Conservation (phyloP, 2,888 invertebrate species). For the Torymus auratus region DNA sequence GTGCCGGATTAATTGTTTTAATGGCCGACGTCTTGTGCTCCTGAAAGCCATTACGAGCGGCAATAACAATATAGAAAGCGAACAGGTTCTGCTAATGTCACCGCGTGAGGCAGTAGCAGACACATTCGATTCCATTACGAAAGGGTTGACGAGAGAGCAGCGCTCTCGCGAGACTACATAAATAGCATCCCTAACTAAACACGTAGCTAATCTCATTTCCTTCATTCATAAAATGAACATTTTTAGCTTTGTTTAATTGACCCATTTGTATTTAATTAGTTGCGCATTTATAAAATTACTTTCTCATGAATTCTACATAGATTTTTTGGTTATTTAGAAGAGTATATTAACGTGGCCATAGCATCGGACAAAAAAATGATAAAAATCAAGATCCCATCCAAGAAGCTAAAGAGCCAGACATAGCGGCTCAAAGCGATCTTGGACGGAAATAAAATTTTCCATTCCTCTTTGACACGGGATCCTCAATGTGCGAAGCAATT, state of each 20-base stretch:
- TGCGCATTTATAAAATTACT: too few relatives aligned
- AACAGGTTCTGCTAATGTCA: slow-evolving; percentile 71
- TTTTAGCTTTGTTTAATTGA: too few relatives aligned
- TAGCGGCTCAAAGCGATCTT: too few relatives aligned
- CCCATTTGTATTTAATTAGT: too few relatives aligned
- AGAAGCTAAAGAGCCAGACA: too few relatives aligned
- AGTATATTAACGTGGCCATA: too few relatives aligned
- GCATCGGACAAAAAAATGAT: too few relatives aligned
- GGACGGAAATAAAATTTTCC: slow-evolving; percentile 32
- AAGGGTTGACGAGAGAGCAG: slow-evolving; percentile 69
- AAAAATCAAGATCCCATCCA: too few relatives aligned
- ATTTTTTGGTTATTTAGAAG: too few relatives aligned
- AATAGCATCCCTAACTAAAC: slow-evolving; percentile 62
- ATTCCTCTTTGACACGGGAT: not conserved
- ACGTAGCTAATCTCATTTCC: not conserved
- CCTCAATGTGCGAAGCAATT: slow-evolving; percentile 35
- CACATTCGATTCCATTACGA: slow-evolving; percentile 72
- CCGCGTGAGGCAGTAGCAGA: slow-evolving; percentile 72
- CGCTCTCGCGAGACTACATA: slow-evolving; percentile 62
- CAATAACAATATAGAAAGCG: slow-evolving; percentile 68
- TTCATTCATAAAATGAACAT: too few relatives aligned
- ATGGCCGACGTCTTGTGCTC: slow-evolving; percentile 56
- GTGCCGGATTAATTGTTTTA: slow-evolving; percentile 58
- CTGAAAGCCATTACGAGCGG: slow-evolving; percentile 65
- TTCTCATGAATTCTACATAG: too few relatives aligned